Evolutionary conservation across 2,113 vertebrate species (phyloP).

Genomic region (Gavialis gangeticus): DNA sequence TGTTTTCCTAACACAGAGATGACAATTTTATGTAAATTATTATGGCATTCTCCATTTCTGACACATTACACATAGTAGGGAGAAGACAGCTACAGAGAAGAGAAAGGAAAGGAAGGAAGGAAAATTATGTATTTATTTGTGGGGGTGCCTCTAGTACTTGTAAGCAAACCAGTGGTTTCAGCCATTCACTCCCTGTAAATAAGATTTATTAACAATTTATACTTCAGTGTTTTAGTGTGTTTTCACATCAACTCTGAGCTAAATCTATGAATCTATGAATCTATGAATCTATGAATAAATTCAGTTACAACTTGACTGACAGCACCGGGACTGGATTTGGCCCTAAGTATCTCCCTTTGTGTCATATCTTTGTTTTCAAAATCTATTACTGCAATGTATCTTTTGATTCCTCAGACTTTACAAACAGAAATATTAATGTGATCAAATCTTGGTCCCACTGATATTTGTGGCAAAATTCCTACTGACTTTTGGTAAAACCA

Average conservation of each 20-base stretch:
- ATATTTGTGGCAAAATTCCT: conserved; percentile 24
- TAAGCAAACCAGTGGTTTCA: not conserved
- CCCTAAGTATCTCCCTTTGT: conserved; percentile 10
- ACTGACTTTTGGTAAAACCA: not conserved
- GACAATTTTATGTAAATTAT: not conserved
- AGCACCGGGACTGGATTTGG: conserved; percentile 27
- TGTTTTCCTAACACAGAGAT: not conserved
- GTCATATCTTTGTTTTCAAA: not conserved
- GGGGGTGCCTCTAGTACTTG: not conserved
- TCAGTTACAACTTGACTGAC: conserved; percentile 7
- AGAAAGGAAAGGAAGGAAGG: not conserved
- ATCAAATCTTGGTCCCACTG: conserved; percentile 19
- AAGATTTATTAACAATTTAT: conserved; percentile 40
- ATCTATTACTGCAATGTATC: conserved; percentile 7
- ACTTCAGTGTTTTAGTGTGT: not conserved
- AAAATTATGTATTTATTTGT: not conserved
- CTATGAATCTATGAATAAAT: no score
- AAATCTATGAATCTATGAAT: no score
- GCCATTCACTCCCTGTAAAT: not conserved
- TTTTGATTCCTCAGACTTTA: not conserved
- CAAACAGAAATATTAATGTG: not conserved
- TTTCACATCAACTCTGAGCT: conserved; percentile 55
- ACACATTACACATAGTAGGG: not conserved
- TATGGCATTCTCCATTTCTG: not conserved
- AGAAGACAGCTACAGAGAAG: not conserved